phyloP scores from a whole-genome alignment of 2,888 invertebrate genomes.

The Strigamia transsilvanica region DNA sequence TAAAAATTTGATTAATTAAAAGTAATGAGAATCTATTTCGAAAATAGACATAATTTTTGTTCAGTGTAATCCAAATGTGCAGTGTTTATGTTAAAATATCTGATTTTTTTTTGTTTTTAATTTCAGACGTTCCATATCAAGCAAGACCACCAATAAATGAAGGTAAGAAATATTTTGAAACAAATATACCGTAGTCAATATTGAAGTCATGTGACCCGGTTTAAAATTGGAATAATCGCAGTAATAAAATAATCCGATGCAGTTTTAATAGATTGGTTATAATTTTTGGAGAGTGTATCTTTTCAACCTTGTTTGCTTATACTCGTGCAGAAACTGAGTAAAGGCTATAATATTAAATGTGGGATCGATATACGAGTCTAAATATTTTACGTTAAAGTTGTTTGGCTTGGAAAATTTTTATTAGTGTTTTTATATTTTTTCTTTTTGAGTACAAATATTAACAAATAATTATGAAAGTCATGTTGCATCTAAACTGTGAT shows the following conservation, averaged over 20 bases:
- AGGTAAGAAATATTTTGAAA: slow-evolving; percentile 28
- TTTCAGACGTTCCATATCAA: slow-evolving; percentile 40
- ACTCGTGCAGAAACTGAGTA: background rate
- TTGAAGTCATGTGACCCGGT: too few species aligned
- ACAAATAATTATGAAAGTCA: background rate
- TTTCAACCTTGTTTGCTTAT: background rate
- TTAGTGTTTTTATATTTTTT: background rate
- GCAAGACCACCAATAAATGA: slow-evolving; percentile 44
- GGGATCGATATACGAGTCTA: background rate
- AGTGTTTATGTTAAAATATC: too few species aligned
- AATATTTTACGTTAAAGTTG: slow-evolving; percentile 26
- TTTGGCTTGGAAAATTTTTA: background rate
- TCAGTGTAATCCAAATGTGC: too few species aligned
- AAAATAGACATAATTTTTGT: too few species aligned
- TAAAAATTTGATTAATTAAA: background rate
- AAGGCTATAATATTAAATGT: slow-evolving; percentile 18
- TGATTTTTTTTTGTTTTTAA: background rate
- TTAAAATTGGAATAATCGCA: too few species aligned
- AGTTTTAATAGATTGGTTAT: too few species aligned
- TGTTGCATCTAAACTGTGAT: slow-evolving; percentile 20
- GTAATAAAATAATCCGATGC: too few species aligned
- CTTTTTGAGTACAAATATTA: background rate
- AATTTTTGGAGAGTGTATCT: background rate
- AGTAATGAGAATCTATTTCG: too few species aligned
- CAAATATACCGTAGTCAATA: too few species aligned